phyloP scores from a whole-genome alignment of 2,113 vertebrate genomes.

The Jaculus jaculus region DNA sequence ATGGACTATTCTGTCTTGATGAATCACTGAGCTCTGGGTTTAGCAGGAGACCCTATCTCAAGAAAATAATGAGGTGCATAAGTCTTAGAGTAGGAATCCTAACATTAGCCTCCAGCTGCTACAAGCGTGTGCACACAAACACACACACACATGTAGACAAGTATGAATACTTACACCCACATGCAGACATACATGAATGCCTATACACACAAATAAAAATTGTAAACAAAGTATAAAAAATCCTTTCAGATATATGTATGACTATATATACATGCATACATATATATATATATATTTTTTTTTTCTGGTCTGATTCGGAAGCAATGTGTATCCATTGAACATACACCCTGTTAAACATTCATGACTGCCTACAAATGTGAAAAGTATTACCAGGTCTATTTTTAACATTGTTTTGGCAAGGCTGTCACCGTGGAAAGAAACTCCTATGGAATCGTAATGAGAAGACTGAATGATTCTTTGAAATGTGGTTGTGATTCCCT shows the following conservation, averaged over 20 bases:
- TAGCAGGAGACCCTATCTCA: no score
- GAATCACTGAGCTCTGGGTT: no score
- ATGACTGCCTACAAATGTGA: conserved; percentile 83
- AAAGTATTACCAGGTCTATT: conserved; percentile 83
- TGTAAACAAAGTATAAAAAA: no score
- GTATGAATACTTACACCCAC: no score
- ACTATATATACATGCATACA: no score
- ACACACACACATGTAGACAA: not conserved
- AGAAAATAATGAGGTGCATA: no score
- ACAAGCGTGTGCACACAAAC: not conserved
- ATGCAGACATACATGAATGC: no score
- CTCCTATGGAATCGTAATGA: conserved; percentile 77
- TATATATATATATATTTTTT: no score
- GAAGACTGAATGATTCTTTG: conserved; percentile 79
- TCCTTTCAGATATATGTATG: no score
- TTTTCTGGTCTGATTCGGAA: conserved; percentile 80
- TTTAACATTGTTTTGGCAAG: conserved; percentile 81
- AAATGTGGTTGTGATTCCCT: conserved; percentile 68
- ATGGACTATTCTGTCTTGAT: no score
- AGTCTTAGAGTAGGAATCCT: not conserved
- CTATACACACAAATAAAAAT: no score
- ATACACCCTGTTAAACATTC: conserved; percentile 74
- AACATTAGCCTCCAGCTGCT: not conserved
- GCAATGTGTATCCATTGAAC: conserved; percentile 77
- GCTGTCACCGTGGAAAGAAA: conserved; percentile 66